These are phyloP conservation scores for Dioctria linearis DNA, from an alignment of 2,888 invertebrate genomes.

Conservation along the genomic window DNA sequence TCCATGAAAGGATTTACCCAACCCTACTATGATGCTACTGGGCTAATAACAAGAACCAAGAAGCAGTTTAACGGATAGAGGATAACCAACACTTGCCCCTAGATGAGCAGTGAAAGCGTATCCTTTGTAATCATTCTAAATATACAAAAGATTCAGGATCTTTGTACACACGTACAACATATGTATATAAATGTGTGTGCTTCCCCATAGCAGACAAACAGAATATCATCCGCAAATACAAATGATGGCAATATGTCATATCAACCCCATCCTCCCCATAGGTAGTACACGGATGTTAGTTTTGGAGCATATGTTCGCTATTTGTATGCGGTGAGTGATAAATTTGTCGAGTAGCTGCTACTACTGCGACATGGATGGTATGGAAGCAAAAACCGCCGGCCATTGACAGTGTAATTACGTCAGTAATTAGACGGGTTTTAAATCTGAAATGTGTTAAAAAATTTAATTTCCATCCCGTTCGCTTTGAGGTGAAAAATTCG, in stretches of 20 bases:
- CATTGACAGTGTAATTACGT: conserved; percentile 36
- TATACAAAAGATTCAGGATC: conserved; percentile 28
- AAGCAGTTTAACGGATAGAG: background rate
- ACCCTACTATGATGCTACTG: background rate
- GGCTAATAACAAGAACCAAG: background rate
- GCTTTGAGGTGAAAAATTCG: too few relatives aligned
- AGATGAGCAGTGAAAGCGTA: background rate
- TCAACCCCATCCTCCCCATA: conserved; percentile 37
- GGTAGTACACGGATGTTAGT: conserved; percentile 30
- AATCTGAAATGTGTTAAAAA: background rate
- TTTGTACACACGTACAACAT: too few relatives aligned
- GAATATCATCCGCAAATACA: conserved; percentile 50
- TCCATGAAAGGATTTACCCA: background rate
- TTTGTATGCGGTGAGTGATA: conserved; percentile 49
- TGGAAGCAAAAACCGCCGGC: conserved; percentile 5
- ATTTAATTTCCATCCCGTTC: too few relatives aligned
- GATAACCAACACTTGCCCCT: background rate
- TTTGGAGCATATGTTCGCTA: conserved; percentile 50
- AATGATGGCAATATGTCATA: conserved; percentile 51
- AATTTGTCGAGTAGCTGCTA: conserved; percentile 17
- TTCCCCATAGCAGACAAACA: conserved; percentile 33
- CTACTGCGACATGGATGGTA: background rate
- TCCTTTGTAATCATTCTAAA: conserved; percentile 44
- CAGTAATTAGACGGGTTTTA: conserved; percentile 19
- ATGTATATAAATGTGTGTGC: background rate